Conservation (phyloP, 2,113 vertebrate species). For the Sakesphorus luctuosus region DNA sequence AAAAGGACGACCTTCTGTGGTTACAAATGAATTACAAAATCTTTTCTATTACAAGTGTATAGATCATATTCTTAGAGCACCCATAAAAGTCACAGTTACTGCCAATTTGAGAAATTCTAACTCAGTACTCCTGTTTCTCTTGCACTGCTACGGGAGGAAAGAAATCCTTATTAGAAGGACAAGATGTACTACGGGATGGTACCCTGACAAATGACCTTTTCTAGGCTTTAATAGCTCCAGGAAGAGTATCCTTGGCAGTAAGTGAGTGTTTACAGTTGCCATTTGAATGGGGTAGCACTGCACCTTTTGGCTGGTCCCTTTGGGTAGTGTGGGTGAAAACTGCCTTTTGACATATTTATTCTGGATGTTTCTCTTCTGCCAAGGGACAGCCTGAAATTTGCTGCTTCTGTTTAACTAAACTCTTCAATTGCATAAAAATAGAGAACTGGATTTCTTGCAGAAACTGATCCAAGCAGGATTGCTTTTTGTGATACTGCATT, state of each 20-base stretch:
- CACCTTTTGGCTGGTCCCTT: background rate
- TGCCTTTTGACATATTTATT: background rate
- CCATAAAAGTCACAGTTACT: slow-evolving; percentile 69
- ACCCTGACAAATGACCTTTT: slow-evolving; percentile 58
- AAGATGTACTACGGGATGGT: slow-evolving; percentile 22
- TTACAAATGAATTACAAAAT: slow-evolving; percentile 52
- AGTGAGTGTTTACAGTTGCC: background rate
- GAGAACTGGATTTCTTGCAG: background rate
- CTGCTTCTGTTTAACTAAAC: background rate
- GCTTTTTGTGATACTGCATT: background rate
- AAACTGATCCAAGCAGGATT: background rate
- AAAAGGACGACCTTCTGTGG: slow-evolving; percentile 65
- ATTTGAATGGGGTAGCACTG: background rate
- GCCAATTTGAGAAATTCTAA: slow-evolving; percentile 72
- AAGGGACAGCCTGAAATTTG: background rate
- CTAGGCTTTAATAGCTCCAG: background rate
- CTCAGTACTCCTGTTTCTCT: slow-evolving; percentile 59
- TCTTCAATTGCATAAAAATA: background rate
- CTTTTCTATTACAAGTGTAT: slow-evolving; percentile 32
- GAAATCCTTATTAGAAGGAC: slow-evolving; percentile 61
- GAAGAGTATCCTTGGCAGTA: background rate
- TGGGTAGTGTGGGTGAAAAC: background rate
- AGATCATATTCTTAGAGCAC: slow-evolving; percentile 62
- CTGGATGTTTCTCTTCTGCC: rapidly evolving
- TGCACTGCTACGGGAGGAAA: slow-evolving; percentile 21